A percentile compares a stretch with the other conserved stretches of the same genome.
Conservation (phyloP, 2,113 vertebrate genomes). For the Orcinus orca region DNA sequence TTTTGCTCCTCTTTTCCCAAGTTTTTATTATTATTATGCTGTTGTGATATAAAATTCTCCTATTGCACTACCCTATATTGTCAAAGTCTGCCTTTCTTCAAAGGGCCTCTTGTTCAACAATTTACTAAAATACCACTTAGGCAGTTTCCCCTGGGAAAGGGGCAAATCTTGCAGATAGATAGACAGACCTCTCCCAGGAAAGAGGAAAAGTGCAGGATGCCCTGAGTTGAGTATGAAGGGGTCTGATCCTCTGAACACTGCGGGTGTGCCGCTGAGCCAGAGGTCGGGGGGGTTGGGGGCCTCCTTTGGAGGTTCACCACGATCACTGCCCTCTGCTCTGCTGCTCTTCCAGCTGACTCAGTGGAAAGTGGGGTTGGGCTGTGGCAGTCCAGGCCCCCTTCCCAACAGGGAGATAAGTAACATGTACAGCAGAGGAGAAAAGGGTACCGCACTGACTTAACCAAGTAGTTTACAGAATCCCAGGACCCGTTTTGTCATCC, state of each 20-base stretch:
- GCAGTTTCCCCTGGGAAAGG: neutral
- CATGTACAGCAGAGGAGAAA: neutral
- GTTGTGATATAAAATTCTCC: slow-evolving; percentile 1
- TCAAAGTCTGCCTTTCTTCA: neutral
- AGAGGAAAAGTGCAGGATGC: neutral
- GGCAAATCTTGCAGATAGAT: neutral
- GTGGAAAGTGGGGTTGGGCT: neutral
- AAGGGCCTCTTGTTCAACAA: neutral
- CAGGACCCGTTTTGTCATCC: neutral
- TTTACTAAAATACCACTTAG: neutral
- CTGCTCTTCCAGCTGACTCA: neutral
- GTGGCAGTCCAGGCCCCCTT: neutral
- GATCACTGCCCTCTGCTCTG: neutral
- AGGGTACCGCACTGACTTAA: neutral
- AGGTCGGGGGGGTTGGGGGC: neutral
- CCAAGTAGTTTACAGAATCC: neutral
- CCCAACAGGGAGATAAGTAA: neutral
- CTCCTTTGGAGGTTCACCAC: neutral
- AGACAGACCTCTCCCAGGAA: neutral
- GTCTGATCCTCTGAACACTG: neutral
- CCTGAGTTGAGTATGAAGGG: neutral
- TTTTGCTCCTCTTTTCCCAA: neutral
- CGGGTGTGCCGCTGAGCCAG: neutral
- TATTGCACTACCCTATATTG: neutral
- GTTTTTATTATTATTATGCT: neutral